Base-by-base conservation (phyloP, 2,113 vertebrate species). In the Neodon shergylaensis region DNA sequence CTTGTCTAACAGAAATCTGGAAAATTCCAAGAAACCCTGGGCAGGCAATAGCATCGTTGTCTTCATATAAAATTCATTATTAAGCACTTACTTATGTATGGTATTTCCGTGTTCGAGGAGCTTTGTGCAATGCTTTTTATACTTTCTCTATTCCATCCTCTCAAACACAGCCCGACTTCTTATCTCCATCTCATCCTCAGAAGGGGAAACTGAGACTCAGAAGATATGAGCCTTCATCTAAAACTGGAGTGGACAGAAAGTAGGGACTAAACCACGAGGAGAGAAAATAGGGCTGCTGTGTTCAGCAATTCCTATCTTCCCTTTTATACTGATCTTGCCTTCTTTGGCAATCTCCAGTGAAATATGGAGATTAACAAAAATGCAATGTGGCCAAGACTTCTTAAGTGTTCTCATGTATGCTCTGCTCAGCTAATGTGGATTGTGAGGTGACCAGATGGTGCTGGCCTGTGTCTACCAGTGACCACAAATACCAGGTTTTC, bases 1-100 rank as follows among this genome's bases (percentile, higher is more conserved):
- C 52, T 97, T 96, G 94, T 96, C 89, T 91, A 85, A 93, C 90
- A 89, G 22, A 95, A 91, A 96, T 97, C 91, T 97, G 61, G 82
- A 77, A 94, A 92, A 92, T 78, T 66, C 42, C 36, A 81, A 92
- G 94, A 78, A 95, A 97, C 97, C 39, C 93, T 87, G 94, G 68
- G 63, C 79, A 86, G 92, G 73, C 88, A 95, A 73, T 78, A 95
- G 31, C 54, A 86, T 88, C 72, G 22, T 93, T 95, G 95, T 92
- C 81, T 88, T 97, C 78, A 58, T 65, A 81, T 97, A 91, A 95
- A 97, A 94, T 94, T 95, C 58, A 39, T 95, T 81, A 95, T 83
- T 94, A 96, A 88, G 31, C 36, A 89, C 90, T 93, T 94, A 76
- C 72, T 77, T 90, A 92, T 63, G 88, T 79, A 36, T 73, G 96